Percentiles rank a stretch among this genome's conserved stretches.
These are phyloP conservation scores for Lasioglossum albipes DNA, from an alignment of 1,140 invertebrate species.

Conservation along the genomic window DNA sequence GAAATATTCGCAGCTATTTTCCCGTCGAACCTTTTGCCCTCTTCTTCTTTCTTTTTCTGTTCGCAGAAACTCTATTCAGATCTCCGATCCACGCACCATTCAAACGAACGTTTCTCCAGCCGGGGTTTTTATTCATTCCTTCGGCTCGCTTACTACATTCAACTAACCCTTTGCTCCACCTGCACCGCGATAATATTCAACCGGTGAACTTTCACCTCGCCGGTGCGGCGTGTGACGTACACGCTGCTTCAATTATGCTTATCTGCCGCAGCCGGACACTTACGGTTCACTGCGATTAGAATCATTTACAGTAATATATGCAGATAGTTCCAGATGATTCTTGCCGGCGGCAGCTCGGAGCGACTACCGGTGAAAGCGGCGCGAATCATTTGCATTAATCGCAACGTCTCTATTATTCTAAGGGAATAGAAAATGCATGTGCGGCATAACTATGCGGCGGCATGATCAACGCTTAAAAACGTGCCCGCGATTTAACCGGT, in stretches of 20 bases:
- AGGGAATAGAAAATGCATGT: too few relatives aligned
- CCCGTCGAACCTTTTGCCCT: not conserved
- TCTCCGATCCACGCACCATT: slow-evolving; percentile 1
- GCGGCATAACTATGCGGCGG: too few relatives aligned
- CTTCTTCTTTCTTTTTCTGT: not conserved
- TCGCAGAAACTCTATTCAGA: not conserved
- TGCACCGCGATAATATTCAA: slow-evolving; percentile 9
- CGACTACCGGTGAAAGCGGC: too few relatives aligned
- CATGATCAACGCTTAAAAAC: too few relatives aligned
- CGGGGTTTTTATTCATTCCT: slow-evolving; percentile 15
- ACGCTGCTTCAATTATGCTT: not conserved
- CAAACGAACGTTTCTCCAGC: slow-evolving; percentile 1
- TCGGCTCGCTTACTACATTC: not conserved
- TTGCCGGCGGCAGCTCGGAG: not conserved
- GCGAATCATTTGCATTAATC: too few relatives aligned
- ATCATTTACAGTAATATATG: not conserved
- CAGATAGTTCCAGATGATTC: not conserved
- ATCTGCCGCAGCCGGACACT: not conserved
- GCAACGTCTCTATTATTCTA: too few relatives aligned
- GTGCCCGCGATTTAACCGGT: too few relatives aligned
- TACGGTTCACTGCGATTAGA: not conserved
- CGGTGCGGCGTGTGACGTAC: not conserved
- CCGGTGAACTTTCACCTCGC: slow-evolving; percentile 6
- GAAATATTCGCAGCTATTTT: not conserved
- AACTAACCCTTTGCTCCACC: slow-evolving; percentile 2